Base-by-base conservation (phyloP, 2,797 vertebrate genomes). In the Microctenopoma lineatum region DNA sequence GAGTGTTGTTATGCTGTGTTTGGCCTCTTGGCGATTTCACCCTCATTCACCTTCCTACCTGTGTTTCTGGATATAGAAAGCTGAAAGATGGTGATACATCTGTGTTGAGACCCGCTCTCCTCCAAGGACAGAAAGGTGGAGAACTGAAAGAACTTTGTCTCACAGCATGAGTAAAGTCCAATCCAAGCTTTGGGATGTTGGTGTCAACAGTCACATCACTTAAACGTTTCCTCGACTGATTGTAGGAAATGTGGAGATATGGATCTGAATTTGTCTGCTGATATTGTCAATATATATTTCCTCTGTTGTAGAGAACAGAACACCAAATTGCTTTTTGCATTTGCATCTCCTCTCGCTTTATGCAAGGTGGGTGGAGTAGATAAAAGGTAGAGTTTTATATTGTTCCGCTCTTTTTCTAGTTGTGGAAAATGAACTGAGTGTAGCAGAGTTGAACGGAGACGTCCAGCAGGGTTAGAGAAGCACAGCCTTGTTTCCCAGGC, bases 401-500 rank as follows among this genome's bases (percentile, higher is more conserved):
- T 64, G 50, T 59, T 25, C 46, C 4, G 12, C 44, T 71, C 29
- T 54, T 56, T 42, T 13, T 18, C 7, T 50, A 70, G 66, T 79
- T 74, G 56, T 44, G 59, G 59, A 59, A 68, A 70, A 54, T 51
- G 59, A 80, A 79, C 54, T 51, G 66, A 81, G 61, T 13, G 12
- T 59, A 61, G 47, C 53, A 15, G 50, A 72, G 72, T 48, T 66
- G 59, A 78, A 56, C 66, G 36, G 47, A 82, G 79, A 68, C 48
- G 36, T 82, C 87, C 84, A 84, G 73, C 18, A 16, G 76, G 88
- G 88, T 90, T 89, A 83, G 75, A 85, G 81, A 89, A 89, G 80
- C 82, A 75, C 79, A 83, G 86, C 80, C 86, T 88, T 77, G 80
- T 92, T 92, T 93, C 88, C 90, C 89, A 92, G 83, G 88, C 80